Base-by-base conservation (phyloP, 2,888 invertebrate species). In the Andrena bicolor region DNA sequence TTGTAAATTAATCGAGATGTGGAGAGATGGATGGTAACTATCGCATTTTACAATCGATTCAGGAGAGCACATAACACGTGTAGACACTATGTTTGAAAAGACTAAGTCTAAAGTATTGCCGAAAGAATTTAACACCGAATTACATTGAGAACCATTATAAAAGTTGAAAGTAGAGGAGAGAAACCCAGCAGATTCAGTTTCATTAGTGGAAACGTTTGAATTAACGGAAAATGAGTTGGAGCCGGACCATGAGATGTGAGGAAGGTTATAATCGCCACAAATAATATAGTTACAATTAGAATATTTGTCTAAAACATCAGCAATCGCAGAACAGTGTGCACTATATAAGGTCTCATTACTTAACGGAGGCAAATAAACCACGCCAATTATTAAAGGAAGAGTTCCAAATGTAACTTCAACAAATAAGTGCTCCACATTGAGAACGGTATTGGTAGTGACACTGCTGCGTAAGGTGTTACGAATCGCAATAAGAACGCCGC, bases 1-100 rank as follows among this genome's bases (percentile, higher is more conserved):
- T 26, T 1, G 64, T 16, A 64, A n/a, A 48, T 64, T 49, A 48
- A 64, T 64, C 13, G 48, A 64, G 26, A 64, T 64, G 26, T 64
- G 8, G 28, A 66, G 51, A 51, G 61, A 10, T 10, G 61, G 61
- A 35, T 61, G 61, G 35, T 61, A 61, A 61, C 61, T 35, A 20
- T 32, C 61, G 1, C 32, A 35, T 32, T 61, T 61, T 35, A 61
- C 35, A 61, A 61, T 20, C 8, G 61, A n/a, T 20, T 60, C 60
- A n/a, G 20, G 4, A 60, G 60, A 30, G 30, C 30, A 60, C 16
- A 30, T 30, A 30, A 61, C 61, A 7, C n/a, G 1, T n/a, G 32
- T 10, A 8, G 32, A 35, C 2, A 8, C 32, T n/a, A 32, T 23
- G 4, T 35, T 61, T 23, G 28, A 16, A 16, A 30, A 58, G 13